Evolutionary conservation across 2,888 invertebrate genomes (phyloP), one percentile per base, ranked within the genome.

Genomic region (Parnassius mnemosyne): DNA sequence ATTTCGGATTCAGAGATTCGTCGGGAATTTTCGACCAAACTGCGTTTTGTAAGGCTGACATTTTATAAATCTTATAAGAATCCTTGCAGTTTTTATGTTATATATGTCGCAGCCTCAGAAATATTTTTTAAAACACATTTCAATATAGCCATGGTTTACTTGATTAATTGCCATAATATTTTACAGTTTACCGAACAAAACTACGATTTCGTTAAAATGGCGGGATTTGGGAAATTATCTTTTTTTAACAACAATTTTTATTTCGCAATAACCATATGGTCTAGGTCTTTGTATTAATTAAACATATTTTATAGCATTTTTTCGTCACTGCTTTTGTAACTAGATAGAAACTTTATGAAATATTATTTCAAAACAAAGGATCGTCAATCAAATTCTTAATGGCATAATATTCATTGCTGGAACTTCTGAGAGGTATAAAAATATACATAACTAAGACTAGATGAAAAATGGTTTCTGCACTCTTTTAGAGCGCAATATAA

Each of bases 381-480:
- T 78, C 79, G 79, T 85, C 74, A 77, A 83, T 80, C 79, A 80
- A 77, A 76, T 76, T 76, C 78, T 84, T 89, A 85, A 91, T 87
- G 88, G 85, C 88, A 89, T 88, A 71, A 72, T 75, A 77, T 83
- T 83, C 84, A 82, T 75, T 77, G 76, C 77, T 77, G 42, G 75
- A 77, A 79, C 79, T 78, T 78, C 81, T 76, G 78, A 76, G 76
- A 77, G 80, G 75, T 81, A 75, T 71, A 76, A n/a, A n/a, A 68
- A 71, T 54, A 69, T 83, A 84, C 5, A 76, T 54, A 73, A 72
- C 69, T 80, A 83, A 77, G 89, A 90, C 89, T 89, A 90, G 89
- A 88, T 78, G 81, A 77, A 77, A 83, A 55, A 81, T 77, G 81
- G 79, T 81, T 81, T 71, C 70, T 76, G 72, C 73, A 78, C 79